A percentile compares a stretch with the other conserved stretches of the same genome.
phyloP scores from a whole-genome alignment of 2,797 vertebrate species.

The Varecia variegata region DNA sequence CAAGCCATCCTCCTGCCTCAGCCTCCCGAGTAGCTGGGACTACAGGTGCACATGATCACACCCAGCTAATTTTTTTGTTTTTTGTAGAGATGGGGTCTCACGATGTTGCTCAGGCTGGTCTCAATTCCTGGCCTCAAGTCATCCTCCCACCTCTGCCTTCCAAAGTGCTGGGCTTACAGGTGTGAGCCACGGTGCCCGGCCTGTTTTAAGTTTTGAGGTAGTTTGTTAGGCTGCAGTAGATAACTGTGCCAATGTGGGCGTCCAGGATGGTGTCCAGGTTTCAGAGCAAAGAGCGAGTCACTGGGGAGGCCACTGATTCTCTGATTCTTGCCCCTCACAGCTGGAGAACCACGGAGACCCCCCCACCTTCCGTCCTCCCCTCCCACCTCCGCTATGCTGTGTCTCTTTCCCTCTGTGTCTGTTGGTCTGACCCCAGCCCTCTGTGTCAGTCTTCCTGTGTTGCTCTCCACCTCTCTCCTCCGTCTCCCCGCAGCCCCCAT shows the following conservation, averaged over 20 bases:
- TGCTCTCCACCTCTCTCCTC: background rate
- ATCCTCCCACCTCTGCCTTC: background rate
- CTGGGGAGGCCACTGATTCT: background rate
- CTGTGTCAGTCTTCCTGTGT: background rate
- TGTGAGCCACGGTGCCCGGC: background rate
- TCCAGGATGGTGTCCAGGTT: too few species aligned
- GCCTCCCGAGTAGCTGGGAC: background rate
- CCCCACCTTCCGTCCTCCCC: background rate
- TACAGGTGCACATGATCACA: background rate
- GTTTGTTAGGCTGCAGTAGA: background rate
- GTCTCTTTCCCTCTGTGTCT: background rate
- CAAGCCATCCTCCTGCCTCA: background rate
- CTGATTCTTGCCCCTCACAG: background rate
- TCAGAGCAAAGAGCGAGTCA: background rate
- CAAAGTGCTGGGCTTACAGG: background rate
- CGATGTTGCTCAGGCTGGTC: background rate
- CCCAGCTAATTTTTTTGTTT: too few species aligned
- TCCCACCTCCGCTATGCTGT: background rate
- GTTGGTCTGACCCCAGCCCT: background rate
- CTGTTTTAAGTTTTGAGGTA: background rate
- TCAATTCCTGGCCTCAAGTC: background rate
- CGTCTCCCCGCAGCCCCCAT: background rate
- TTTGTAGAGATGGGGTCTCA: background rate
- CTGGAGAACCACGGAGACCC: background rate
- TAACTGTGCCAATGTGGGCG: too few species aligned